Percentiles rank a stretch among this genome's conserved stretches.
phyloP scores from a whole-genome alignment of 2,113 vertebrate genomes.

The Blennius ocellaris region DNA sequence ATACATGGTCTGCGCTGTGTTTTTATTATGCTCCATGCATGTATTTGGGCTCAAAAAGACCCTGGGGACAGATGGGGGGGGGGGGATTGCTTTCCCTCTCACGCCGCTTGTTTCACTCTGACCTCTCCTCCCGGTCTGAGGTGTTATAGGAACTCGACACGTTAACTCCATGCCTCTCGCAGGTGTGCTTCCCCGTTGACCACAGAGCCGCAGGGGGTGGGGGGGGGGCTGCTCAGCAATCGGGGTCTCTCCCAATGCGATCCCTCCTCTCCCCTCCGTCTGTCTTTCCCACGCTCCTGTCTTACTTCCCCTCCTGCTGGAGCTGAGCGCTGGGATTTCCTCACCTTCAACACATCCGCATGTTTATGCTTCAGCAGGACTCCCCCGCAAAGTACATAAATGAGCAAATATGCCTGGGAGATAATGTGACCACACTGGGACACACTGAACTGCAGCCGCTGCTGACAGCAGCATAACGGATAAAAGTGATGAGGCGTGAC shows the following conservation, averaged over 20 bases:
- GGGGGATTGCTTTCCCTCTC: constrained; percentile 20
- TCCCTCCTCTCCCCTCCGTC: constrained; percentile 23
- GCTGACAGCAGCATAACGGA: constrained; percentile 11
- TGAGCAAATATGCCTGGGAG: constrained; percentile 34
- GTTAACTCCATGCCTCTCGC: constrained; percentile 45
- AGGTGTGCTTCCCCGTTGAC: constrained; percentile 62
- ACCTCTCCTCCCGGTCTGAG: constrained; percentile 13
- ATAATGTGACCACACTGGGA: constrained; percentile 46
- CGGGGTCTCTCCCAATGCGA: background rate
- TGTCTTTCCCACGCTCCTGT: constrained; percentile 70
- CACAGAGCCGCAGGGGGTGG: background rate
- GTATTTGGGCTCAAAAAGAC: constrained; percentile 24
- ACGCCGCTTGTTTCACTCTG: constrained; percentile 2
- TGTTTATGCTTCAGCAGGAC: constrained; percentile 43
- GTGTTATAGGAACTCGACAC: constrained; percentile 10
- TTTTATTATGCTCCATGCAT: constrained; percentile 36
- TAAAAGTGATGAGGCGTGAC: constrained; percentile 29
- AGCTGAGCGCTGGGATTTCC: constrained; percentile 63
- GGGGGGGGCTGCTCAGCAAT: constrained; percentile 12
- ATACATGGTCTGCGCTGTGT: constrained; percentile 12
- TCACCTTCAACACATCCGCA: constrained; percentile 55
- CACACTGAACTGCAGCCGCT: background rate
- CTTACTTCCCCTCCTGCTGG: constrained; percentile 14
- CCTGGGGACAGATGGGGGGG: constrained; percentile 15
- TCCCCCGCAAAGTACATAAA: constrained; percentile 51